A percentile compares a stretch with the other conserved stretches of the same genome.
These are phyloP conservation scores for Lithobates pipiens DNA, from an alignment of 2,797 vertebrate genomes.

Conservation along the genomic window DNA sequence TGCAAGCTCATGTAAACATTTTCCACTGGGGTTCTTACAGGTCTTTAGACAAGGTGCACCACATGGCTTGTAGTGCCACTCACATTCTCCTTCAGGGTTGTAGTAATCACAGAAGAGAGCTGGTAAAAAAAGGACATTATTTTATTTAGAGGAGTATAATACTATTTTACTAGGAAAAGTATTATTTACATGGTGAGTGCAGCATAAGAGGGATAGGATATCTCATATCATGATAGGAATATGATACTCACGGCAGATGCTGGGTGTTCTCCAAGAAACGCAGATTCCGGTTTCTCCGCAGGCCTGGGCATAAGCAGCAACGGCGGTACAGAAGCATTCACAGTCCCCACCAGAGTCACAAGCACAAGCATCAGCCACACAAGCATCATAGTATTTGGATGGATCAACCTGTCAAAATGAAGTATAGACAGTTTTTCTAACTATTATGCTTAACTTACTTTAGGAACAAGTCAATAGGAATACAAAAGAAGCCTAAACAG, in stretches of 20 bases:
- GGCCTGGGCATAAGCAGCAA: slow-evolving; percentile 89
- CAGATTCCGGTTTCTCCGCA: slow-evolving; percentile 85
- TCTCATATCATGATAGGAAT: neutral
- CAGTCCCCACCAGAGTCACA: slow-evolving; percentile 88
- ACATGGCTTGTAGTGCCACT: slow-evolving; percentile 93
- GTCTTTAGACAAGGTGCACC: slow-evolving; percentile 88
- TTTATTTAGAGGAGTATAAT: neutral
- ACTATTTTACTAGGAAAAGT: neutral
- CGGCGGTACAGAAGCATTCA: slow-evolving; percentile 89
- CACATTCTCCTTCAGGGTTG: slow-evolving; percentile 81
- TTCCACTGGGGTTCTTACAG: slow-evolving; percentile 86
- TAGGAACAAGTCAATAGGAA: neutral
- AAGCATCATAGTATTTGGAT: slow-evolving; percentile 83
- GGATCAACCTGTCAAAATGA: slow-evolving; percentile 82
- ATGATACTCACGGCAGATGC: slow-evolving; percentile 87
- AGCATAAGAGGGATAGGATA: neutral
- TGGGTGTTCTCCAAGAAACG: slow-evolving; percentile 87
- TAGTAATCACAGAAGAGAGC: slow-evolving; percentile 96
- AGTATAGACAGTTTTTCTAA: neutral
- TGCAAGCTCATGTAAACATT: slow-evolving; percentile 78
- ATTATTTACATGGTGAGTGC: neutral
- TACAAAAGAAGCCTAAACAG: too few species aligned
- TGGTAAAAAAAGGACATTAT: slow-evolving; percentile 64
- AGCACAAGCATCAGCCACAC: slow-evolving; percentile 86
- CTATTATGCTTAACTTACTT: neutral